phyloP scores from a whole-genome alignment of 2,113 vertebrate genomes.

The Pandion haliaetus region DNA sequence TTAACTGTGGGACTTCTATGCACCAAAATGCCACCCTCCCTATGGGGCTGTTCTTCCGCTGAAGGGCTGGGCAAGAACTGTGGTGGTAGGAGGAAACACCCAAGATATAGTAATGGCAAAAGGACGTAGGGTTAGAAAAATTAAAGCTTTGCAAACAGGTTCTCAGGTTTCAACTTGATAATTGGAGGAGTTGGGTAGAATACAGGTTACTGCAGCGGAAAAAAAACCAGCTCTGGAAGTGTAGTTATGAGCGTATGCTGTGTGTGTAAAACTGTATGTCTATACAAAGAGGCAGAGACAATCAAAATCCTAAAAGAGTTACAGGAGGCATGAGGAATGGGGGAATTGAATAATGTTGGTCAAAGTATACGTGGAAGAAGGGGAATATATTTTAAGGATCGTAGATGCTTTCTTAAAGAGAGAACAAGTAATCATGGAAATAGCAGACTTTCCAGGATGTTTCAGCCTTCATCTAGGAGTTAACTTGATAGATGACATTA shows the following conservation, averaged over 20 bases:
- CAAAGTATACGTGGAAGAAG: background rate
- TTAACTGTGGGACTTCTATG: fast-evolving
- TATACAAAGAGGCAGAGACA: background rate
- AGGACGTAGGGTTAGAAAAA: background rate
- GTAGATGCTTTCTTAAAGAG: background rate
- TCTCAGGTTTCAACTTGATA: background rate
- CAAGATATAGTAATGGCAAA: background rate
- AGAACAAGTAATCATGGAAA: background rate
- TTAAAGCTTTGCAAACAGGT: background rate
- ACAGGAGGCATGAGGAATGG: background rate
- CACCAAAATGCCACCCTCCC: background rate
- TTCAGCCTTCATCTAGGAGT: background rate
- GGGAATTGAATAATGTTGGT: background rate
- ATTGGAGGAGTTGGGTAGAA: background rate
- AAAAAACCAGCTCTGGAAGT: background rate
- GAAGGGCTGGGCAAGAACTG: background rate
- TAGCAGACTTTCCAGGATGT: background rate
- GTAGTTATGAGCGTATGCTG: background rate
- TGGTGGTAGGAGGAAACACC: background rate
- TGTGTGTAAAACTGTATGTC: background rate
- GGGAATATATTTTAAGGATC: background rate
- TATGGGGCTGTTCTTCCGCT: background rate
- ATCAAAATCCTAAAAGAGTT: background rate
- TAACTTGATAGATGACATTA: background rate
- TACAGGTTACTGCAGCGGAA: background rate